These are phyloP conservation scores for Megaustenia siamemsis DNA, from an alignment of 2,888 invertebrate genomes.

Conservation along the genomic window DNA sequence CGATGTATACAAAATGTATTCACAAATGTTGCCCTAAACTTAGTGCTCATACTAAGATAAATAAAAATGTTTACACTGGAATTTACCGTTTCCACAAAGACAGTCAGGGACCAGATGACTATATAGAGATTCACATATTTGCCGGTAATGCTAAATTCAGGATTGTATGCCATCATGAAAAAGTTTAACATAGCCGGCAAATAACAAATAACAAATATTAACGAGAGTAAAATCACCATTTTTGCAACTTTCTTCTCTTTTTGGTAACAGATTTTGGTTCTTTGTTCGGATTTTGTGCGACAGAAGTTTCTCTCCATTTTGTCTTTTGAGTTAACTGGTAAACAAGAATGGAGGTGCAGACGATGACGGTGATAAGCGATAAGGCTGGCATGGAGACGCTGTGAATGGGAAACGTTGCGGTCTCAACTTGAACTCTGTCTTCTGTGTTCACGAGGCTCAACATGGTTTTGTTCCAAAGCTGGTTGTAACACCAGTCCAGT, in stretches of 20 bases:
- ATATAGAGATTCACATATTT: neutral
- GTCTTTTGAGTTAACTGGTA: neutral
- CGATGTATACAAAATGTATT: neutral
- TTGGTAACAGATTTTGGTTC: neutral
- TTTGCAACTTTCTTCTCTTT: conserved; percentile 20
- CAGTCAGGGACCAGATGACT: conserved; percentile 8
- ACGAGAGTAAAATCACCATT: conserved; percentile 4
- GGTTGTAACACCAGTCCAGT: neutral
- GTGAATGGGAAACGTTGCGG: neutral
- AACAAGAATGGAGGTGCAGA: conserved; percentile 21
- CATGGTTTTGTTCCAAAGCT: neutral
- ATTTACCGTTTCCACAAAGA: neutral
- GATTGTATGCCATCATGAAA: neutral
- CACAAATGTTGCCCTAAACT: neutral
- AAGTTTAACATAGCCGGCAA: neutral
- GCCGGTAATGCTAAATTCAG: conserved; percentile 17
- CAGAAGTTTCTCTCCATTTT: conserved; percentile 18
- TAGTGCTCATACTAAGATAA: conserved; percentile 24
- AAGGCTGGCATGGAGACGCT: neutral
- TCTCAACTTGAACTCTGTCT: conserved; percentile 2
- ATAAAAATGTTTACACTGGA: conserved; percentile 12
- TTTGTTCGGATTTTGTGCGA: neutral
- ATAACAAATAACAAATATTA: conserved; percentile 26
- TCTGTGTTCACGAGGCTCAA: neutral
- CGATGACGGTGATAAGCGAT: neutral